Evolutionary conservation across 35 echinoderm and acorn worm genomes (phyloP).

Genomic region (Acanthaster planci): DNA sequence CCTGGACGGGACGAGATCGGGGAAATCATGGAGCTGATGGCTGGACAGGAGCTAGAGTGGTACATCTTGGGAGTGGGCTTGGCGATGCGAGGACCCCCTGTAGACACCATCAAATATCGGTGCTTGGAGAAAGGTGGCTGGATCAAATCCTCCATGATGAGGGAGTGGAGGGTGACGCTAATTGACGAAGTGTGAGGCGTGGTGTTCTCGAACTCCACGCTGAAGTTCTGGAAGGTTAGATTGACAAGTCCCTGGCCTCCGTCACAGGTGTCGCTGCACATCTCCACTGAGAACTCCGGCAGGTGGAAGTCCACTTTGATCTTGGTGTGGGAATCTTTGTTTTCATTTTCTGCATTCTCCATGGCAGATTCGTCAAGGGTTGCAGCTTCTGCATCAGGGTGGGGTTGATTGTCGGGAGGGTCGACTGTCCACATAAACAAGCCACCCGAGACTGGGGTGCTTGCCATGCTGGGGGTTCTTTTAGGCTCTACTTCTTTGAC

Average conservation of each 20-base stretch:
- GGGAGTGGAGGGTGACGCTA: conserved; percentile 69
- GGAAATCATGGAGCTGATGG: conserved; percentile 52
- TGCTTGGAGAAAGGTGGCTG: conserved; percentile 63
- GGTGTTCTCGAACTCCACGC: conserved; percentile 80
- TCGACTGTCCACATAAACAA: conserved; percentile 25
- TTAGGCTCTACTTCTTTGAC: conserved; percentile 10
- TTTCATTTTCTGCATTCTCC: conserved; percentile 1
- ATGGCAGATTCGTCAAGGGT: background rate
- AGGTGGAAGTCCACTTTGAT: conserved; percentile 78
- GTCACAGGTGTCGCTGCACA: conserved; percentile 79
- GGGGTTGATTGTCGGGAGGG: background rate
- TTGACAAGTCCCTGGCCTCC: conserved; percentile 91
- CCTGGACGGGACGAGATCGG: conserved; percentile 57
- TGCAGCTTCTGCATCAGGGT: background rate
- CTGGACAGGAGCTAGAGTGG: conserved; percentile 91
- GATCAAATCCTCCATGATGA: conserved; percentile 86
- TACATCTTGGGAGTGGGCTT: conserved; percentile 58
- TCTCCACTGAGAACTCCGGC: conserved; percentile 73
- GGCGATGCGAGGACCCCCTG: conserved; percentile 8
- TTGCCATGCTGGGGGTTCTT: background rate
- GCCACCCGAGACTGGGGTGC: background rate
- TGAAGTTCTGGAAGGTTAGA: conserved; percentile 83
- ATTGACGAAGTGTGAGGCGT: conserved; percentile 60
- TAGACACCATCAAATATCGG: conserved; percentile 76
- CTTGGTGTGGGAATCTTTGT: conserved; percentile 25